Base-by-base conservation (phyloP, 2,888 invertebrate genomes). In the Thecophora atra region DNA sequence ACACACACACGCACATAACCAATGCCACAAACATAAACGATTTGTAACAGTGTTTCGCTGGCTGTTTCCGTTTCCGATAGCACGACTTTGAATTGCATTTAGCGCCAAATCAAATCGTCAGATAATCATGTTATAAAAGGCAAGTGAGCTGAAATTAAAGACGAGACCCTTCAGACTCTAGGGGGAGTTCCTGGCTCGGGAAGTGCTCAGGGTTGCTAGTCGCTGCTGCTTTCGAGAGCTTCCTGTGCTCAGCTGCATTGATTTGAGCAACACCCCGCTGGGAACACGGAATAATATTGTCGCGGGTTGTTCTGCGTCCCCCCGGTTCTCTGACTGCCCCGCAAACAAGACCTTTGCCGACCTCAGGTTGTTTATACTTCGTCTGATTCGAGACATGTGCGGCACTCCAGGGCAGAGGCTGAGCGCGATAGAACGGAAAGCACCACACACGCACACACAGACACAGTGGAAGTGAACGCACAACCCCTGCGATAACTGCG, bases 51-150 rank as follows among this genome's bases (percentile, higher is more conserved):
- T 37, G 63, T 70, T 70, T 73, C 65, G 74, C 67, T 75, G 73
- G 73, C 65, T 52, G 74, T 77, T 78, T 77, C 76, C 77, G 78
- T 79, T 77, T 74, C 73, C 69, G 73, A 76, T 77, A 77, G 64
- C 68, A 28, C 54, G 81, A 81, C 80, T 81, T 80, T 77, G 80
- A 81, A 81, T 81, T 82, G 79, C 80, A 83, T 83, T 83, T 81
- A 81, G 81, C 82, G 83, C 81, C 82, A 86, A 86, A 86, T 85
- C 84, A 84, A 86, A 86, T 86, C 84, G 85, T 80, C 82, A 79
- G 84, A 84, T 86, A 86, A 86, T 86, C 85, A 84, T 79, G 84
- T 86, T 85, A 86, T 81, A 86, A 85, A 85, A 84, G 85, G 84
- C 82, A 84, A 84, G 81, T 83, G 81, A 77, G 79, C 78, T 76